These are phyloP conservation scores for Balaeniceps rex DNA, from an alignment of 2,113 vertebrate genomes.

Conservation along the genomic window DNA sequence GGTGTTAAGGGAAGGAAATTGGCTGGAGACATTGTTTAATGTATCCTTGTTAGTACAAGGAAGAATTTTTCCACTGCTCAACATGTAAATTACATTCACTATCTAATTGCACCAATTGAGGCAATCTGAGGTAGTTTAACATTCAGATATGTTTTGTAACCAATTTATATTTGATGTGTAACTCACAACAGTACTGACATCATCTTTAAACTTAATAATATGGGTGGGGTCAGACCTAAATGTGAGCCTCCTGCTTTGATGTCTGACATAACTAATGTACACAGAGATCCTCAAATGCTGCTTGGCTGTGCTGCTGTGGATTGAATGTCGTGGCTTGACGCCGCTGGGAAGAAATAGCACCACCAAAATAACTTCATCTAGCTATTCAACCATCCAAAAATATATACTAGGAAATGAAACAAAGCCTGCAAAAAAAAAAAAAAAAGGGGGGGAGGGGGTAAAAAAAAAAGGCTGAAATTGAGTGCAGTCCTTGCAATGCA, in stretches of 20 bases:
- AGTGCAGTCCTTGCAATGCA: not conserved
- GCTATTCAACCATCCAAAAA: slow-evolving; percentile 10
- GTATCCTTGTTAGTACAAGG: not conserved
- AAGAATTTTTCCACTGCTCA: slow-evolving; percentile 34
- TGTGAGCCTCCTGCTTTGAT: not conserved
- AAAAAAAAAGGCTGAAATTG: not conserved
- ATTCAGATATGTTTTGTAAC: not conserved
- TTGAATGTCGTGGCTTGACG: slow-evolving; percentile 1
- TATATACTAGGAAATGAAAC: not conserved
- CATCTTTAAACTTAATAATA: slow-evolving; percentile 7
- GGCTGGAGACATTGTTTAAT: slow-evolving; percentile 4
- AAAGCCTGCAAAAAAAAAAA: not conserved
- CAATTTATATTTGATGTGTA: not conserved
- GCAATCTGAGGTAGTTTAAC: not conserved
- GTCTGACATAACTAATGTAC: not conserved
- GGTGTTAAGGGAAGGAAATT: slow-evolving; percentile 15
- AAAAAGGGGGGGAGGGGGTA: not conserved
- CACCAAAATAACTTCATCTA: slow-evolving; percentile 1
- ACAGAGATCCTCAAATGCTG: not conserved
- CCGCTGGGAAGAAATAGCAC: not conserved
- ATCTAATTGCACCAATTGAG: not conserved
- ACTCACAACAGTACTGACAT: not conserved
- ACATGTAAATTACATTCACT: slow-evolving; percentile 7
- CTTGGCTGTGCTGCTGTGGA: not conserved
- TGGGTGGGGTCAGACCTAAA: not conserved